Percentiles rank a stretch among this genome's conserved stretches.
These are phyloP conservation scores for Ptiloglossa arizonensis DNA, from an alignment of 1,140 invertebrate species.

Conservation along the genomic window DNA sequence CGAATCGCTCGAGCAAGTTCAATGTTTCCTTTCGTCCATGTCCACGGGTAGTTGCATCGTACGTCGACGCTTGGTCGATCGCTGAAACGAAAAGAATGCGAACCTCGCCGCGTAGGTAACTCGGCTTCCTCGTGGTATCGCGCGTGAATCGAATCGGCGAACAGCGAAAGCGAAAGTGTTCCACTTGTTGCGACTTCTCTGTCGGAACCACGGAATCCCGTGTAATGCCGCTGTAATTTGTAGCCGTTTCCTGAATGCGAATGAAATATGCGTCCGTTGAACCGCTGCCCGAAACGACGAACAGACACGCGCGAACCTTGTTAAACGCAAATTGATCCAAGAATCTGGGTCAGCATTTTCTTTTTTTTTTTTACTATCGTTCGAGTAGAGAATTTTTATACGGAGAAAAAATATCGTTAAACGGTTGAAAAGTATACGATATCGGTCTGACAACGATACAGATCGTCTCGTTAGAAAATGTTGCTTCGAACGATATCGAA, in stretches of 20 bases:
- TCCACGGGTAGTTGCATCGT: neutral
- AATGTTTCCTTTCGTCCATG: neutral
- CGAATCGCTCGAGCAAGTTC: conserved; percentile 23
- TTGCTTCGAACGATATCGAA: too few relatives aligned
- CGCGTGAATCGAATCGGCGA: conserved; percentile 46
- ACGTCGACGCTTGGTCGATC: neutral
- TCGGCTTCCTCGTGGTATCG: conserved; percentile 16
- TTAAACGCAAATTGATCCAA: neutral
- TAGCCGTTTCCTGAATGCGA: conserved; percentile 3
- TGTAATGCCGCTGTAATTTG: conserved; percentile 53
- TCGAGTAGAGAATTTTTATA: too few relatives aligned
- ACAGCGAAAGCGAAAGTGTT: conserved; percentile 77
- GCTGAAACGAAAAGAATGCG: neutral
- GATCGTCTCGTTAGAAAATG: too few relatives aligned
- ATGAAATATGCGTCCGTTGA: neutral
- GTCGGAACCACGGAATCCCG: conserved; percentile 25
- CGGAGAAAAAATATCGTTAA: too few relatives aligned
- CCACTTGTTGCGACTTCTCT: conserved; percentile 70
- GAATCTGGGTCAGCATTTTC: too few relatives aligned
- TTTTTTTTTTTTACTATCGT: too few relatives aligned
- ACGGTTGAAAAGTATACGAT: too few relatives aligned
- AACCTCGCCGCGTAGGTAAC: neutral
- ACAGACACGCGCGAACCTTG: neutral
- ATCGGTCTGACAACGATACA: too few relatives aligned
- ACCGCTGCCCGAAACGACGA: neutral